Evolutionary conservation across 23 tunicate species (phyloP).

Genomic region (Phallusia fumigata): DNA sequence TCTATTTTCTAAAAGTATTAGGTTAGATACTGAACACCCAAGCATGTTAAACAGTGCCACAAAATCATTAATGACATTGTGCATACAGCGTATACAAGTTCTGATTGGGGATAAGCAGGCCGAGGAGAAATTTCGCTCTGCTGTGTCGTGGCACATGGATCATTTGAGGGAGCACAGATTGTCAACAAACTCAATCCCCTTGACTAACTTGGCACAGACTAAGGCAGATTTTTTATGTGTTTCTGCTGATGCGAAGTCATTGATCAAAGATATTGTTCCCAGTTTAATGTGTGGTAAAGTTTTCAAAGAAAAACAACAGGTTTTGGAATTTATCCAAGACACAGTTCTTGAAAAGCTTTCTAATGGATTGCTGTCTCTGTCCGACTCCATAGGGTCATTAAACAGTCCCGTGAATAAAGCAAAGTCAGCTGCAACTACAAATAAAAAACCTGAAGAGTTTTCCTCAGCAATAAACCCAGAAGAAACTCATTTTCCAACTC

Average conservation of each 20-base stretch:
- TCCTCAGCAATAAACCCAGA: slow-evolving; percentile 1
- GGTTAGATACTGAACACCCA: not conserved
- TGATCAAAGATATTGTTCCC: slow-evolving; percentile 18
- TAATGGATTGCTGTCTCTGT: slow-evolving; percentile 47
- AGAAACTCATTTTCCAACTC: slow-evolving; percentile 12
- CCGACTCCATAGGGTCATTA: slow-evolving; percentile 26
- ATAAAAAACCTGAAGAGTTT: slow-evolving; percentile 14
- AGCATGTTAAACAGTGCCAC: not conserved
- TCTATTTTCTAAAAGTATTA: not conserved
- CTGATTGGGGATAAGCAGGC: slow-evolving; percentile 29
- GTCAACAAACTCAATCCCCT: slow-evolving; percentile 11
- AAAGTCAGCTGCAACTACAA: not conserved
- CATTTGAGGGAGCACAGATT: slow-evolving; percentile 13
- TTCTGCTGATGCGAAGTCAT: not conserved
- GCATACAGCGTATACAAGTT: slow-evolving; percentile 20
- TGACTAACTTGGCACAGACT: not conserved
- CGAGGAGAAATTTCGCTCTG: slow-evolving; percentile 22
- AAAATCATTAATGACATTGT: not conserved
- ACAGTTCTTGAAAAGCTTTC: slow-evolving; percentile 63
- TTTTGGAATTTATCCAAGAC: slow-evolving; percentile 38
- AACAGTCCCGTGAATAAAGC: not conserved
- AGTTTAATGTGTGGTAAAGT: slow-evolving; percentile 21
- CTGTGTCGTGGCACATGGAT: slow-evolving; percentile 31
- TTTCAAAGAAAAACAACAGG: slow-evolving; percentile 11
- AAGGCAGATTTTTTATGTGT: not conserved